A percentile compares a stretch with the other conserved stretches of the same genome.
Conservation (phyloP, 2,888 invertebrate species). For the Brachypterus glaber region DNA sequence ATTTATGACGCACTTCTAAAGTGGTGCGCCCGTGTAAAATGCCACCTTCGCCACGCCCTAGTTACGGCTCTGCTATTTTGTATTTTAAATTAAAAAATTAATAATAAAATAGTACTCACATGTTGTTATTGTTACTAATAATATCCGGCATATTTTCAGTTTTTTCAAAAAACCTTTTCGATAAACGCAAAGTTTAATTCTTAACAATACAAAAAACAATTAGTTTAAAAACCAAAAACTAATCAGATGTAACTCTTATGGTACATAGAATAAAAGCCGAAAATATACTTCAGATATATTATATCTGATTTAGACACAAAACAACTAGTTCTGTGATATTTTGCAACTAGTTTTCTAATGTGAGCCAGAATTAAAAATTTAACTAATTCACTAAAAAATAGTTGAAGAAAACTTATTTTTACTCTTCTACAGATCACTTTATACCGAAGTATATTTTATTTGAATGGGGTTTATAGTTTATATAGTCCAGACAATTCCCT, state of each 20-base stretch:
- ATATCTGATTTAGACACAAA: constrained; percentile 41
- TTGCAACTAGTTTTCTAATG: constrained; percentile 42
- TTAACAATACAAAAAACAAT: constrained; percentile 5
- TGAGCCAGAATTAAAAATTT: constrained; percentile 37
- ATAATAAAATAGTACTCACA: constrained; percentile 30
- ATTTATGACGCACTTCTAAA: no score
- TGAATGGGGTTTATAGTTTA: no score
- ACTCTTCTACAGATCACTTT: no score
- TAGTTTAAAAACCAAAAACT: constrained; percentile 5
- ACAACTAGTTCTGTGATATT: constrained; percentile 47
- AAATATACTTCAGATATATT: constrained; percentile 36
- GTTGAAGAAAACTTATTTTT: no score
- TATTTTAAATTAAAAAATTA: no score
- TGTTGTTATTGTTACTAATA: constrained; percentile 26
- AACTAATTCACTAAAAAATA: no score
- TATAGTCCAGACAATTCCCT: no score
- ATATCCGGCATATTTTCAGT: constrained; percentile 30
- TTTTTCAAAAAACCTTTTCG: constrained; percentile 6
- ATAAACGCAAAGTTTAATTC: constrained; percentile 1
- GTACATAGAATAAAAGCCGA: constrained; percentile 40
- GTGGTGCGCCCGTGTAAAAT: no score
- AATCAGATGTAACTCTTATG: constrained; percentile 40
- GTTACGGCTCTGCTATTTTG: no score
- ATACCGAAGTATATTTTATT: no score
- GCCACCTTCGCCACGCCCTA: neutral